Conservation (phyloP, 30 jellyfish, hydroid and myxozoan genomes). For the Cassiopea andromeda region DNA sequence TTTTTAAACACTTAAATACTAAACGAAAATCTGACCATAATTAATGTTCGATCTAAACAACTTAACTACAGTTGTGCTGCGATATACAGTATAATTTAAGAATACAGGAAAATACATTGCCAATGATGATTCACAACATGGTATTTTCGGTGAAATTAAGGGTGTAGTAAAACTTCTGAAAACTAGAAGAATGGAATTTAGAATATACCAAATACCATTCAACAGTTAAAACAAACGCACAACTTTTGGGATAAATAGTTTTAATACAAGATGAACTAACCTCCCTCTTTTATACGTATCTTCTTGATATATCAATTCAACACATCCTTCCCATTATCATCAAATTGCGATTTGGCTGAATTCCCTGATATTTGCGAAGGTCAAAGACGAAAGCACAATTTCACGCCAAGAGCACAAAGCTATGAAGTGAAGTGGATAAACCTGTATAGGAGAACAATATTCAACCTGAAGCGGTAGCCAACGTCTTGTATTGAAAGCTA, state of each 20-base stretch:
- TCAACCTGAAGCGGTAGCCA: slow-evolving; percentile 64
- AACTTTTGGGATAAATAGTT: background rate
- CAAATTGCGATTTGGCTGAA: background rate
- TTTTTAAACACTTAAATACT: background rate
- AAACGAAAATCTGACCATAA: no score
- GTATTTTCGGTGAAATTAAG: no score
- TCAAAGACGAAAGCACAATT: slow-evolving; percentile 74
- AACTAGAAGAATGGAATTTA: no score
- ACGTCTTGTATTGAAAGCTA: slow-evolving; percentile 37
- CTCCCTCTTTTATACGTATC: background rate
- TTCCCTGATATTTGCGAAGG: slow-evolving; percentile 8
- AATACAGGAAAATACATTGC: no score
- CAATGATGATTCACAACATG: no score
- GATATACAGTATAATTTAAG: no score
- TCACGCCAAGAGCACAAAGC: slow-evolving; percentile 65
- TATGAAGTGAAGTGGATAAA: slow-evolving; percentile 55
- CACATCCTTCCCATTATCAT: background rate
- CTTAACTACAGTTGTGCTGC: no score
- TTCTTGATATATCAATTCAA: background rate
- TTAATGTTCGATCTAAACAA: no score
- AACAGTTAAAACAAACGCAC: background rate
- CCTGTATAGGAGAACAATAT: slow-evolving; percentile 61
- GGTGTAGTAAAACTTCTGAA: no score
- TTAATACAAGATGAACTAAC: background rate
- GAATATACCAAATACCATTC: background rate